Percentiles rank a stretch among this genome's conserved stretches.
Evolutionary conservation across 2,797 vertebrate species (phyloP).

Genomic region (Neosilurus hyrtlii): DNA sequence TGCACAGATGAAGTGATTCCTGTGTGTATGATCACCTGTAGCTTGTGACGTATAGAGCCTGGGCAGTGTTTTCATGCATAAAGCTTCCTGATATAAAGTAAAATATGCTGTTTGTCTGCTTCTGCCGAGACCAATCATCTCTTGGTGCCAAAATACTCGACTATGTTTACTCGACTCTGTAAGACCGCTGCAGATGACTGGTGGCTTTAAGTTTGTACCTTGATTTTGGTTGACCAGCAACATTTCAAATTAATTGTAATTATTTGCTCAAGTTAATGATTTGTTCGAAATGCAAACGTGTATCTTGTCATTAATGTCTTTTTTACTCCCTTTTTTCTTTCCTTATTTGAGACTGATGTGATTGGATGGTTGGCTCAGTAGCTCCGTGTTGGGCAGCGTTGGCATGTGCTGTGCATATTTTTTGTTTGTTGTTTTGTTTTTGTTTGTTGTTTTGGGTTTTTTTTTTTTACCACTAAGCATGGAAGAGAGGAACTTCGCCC

Average conservation of each 20-base stretch:
- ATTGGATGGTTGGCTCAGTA: constrained; percentile 60
- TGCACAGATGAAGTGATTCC: constrained; percentile 50
- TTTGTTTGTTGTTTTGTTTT: constrained; percentile 40
- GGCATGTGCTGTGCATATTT: constrained; percentile 61
- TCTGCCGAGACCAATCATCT: constrained; percentile 50
- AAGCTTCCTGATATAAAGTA: constrained; percentile 21
- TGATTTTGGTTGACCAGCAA: neutral
- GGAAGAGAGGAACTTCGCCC: constrained; percentile 58
- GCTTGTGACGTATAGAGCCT: constrained; percentile 28
- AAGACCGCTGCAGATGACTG: constrained; percentile 21
- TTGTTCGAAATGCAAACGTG: constrained; percentile 18
- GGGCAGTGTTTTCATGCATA: constrained; percentile 25
- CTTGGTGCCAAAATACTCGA: constrained; percentile 44
- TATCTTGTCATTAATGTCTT: constrained; percentile 17
- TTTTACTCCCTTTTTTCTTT: neutral
- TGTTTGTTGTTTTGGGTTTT: constrained; percentile 43
- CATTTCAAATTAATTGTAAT: constrained; percentile 12
- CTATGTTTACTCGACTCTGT: constrained; percentile 45
- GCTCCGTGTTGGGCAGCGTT: constrained; percentile 58
- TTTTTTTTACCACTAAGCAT: constrained; percentile 65
- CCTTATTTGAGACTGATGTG: constrained; percentile 55
- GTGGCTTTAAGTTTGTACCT: constrained; percentile 31
- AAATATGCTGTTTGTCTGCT: constrained; percentile 41
- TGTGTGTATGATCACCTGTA: constrained; percentile 40
- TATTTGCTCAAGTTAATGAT: constrained; percentile 20